phyloP scores from a whole-genome alignment of 2,797 vertebrate species.

The Labroides dimidiatus region DNA sequence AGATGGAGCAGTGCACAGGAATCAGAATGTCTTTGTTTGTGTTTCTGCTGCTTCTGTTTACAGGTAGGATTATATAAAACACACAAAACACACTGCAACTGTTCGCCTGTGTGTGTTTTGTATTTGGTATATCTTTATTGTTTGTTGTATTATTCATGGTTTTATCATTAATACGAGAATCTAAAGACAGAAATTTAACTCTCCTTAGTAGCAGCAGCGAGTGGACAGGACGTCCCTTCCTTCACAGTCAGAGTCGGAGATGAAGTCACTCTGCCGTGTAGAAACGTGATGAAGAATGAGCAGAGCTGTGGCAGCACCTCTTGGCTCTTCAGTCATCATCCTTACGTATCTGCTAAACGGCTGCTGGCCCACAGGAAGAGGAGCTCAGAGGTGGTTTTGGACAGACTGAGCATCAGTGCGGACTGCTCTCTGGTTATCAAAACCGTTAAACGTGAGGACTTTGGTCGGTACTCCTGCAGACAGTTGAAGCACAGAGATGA shows the following conservation, averaged over 20 bases:
- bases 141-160: too few species aligned
- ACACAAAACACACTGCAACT: too few species aligned
- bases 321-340: accelerated
- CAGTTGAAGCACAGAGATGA: background rate
- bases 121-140: background rate
- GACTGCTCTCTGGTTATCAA: conserved; percentile 22
- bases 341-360: too few species aligned
- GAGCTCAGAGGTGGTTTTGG: accelerated
- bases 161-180: background rate
- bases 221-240: accelerated
- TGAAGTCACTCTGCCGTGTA: conserved; percentile 16
- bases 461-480: background rate
- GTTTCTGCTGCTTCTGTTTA: conserved; percentile 5
- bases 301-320: accelerated
- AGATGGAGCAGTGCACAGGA: background rate
- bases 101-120: background rate
- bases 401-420: conserved; percentile 5
- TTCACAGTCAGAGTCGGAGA: conserved; percentile 6
- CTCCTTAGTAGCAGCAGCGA: background rate
- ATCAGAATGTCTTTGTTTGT: background rate
- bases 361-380: accelerated
- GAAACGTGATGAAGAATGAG: accelerated
- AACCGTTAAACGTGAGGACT: background rate
- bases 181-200: background rate
- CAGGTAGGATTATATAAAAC: conserved; percentile 1